phyloP scores from a whole-genome alignment of 2,888 invertebrate genomes.

The Sthenelais limicola region DNA sequence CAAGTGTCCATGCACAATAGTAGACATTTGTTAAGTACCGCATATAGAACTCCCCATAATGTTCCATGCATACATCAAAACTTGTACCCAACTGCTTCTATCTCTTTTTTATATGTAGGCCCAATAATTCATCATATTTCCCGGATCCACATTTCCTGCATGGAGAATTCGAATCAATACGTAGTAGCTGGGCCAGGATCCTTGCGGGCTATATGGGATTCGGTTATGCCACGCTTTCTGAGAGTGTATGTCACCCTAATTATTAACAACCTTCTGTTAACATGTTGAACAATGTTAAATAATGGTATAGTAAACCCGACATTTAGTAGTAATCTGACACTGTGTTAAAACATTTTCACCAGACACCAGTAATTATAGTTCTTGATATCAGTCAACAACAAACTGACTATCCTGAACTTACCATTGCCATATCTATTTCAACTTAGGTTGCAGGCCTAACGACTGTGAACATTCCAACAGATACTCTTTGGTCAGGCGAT shows the following conservation, averaged over 20 bases:
- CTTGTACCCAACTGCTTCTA: too few species aligned
- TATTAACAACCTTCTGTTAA: too few species aligned
- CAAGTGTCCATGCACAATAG: too few species aligned
- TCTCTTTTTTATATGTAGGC: too few species aligned
- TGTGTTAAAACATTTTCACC: not conserved
- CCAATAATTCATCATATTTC: slow-evolving; percentile 52
- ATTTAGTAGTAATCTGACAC: too few species aligned
- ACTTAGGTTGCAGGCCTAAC: slow-evolving; percentile 20
- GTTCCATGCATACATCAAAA: too few species aligned
- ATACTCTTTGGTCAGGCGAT: slow-evolving; percentile 34
- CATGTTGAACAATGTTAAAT: too few species aligned
- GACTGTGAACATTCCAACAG: slow-evolving; percentile 45
- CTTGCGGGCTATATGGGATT: slow-evolving; percentile 48
- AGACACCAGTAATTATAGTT: too few species aligned
- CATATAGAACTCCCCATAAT: too few species aligned
- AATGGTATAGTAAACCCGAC: too few species aligned
- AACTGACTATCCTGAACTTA: not conserved
- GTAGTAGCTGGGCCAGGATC: slow-evolving; percentile 43
- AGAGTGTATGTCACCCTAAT: slow-evolving; percentile 24
- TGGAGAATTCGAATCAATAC: slow-evolving; percentile 52
- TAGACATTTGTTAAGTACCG: too few species aligned
- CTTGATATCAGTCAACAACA: not conserved
- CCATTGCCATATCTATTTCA: not conserved
- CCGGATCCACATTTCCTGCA: slow-evolving; percentile 54
- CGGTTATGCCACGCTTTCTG: slow-evolving; percentile 47